phyloP scores from a whole-genome alignment of 1,140 invertebrate genomes.

The Hycleus phaleratus region DNA sequence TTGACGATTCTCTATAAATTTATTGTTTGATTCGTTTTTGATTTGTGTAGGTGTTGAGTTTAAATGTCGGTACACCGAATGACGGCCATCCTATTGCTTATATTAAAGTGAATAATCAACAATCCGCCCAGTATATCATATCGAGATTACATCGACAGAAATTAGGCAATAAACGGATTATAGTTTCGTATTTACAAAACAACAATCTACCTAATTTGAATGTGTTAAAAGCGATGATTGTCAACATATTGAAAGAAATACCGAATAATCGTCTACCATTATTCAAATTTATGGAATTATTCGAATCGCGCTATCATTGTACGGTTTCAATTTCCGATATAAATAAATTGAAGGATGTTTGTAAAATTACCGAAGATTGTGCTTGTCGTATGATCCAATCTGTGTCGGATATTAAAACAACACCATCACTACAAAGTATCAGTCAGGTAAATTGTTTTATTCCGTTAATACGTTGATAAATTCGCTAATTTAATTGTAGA shows the following conservation, averaged over 20 bases:
- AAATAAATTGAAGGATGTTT: constrained; percentile 71
- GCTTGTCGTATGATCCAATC: constrained; percentile 62
- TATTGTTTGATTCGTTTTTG: constrained; percentile 5
- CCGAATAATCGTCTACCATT: constrained; percentile 69
- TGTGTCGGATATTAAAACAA: constrained; percentile 47
- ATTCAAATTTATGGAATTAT: constrained; percentile 79
- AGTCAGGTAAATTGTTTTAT: constrained; percentile 32
- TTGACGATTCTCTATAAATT: not conserved
- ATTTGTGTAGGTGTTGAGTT: constrained; percentile 52
- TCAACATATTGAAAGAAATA: constrained; percentile 59
- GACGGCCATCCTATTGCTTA: constrained; percentile 62
- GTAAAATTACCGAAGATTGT: constrained; percentile 62
- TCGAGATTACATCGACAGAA: constrained; percentile 75
- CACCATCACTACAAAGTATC: constrained; percentile 46
- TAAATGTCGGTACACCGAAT: constrained; percentile 57
- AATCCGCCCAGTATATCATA: constrained; percentile 73
- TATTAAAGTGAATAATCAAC: constrained; percentile 53
- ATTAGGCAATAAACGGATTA: constrained; percentile 73
- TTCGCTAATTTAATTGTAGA: constrained; percentile 32
- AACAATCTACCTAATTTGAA: constrained; percentile 54
- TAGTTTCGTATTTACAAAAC: constrained; percentile 64
- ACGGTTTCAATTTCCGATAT: constrained; percentile 73
- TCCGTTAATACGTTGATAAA: not conserved
- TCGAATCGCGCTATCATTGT: constrained; percentile 72
- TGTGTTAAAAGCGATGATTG: constrained; percentile 56